Percentiles rank a stretch among this genome's conserved stretches.
phyloP scores from a whole-genome alignment of 2,113 vertebrate genomes.

The human (Homo sapiens) region GRCh38 chr12:75410501-75411000 shows the following conservation, averaged over 20 bases:
- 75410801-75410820: neutral
- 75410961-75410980: neutral
- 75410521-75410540: slow-evolving; percentile 80
- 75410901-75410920: slow-evolving; percentile 5
- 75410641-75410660: slow-evolving; percentile 20
- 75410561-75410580: slow-evolving; percentile 76
- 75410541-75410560: slow-evolving; percentile 84
- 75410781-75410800: slow-evolving; percentile 2
- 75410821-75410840: neutral
- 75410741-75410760: slow-evolving; percentile 39
- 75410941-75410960: neutral
- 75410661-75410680: slow-evolving; percentile 85
- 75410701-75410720: slow-evolving; percentile 14
- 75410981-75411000: neutral
- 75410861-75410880: slow-evolving; percentile 3
- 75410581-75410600: slow-evolving; percentile 80
- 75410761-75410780: slow-evolving; percentile 31
- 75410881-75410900: neutral
- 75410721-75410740: slow-evolving; percentile 15
- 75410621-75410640: slow-evolving; percentile 72
- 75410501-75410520: slow-evolving; percentile 52
- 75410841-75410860: neutral
- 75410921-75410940: neutral
- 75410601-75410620: slow-evolving; percentile 78
- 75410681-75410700: slow-evolving; percentile 63